A percentile compares a stretch with the other conserved stretches of the same genome.
These are phyloP conservation scores for Aplodontia rufa DNA, from an alignment of 2,113 vertebrate species.

Conservation along the genomic window DNA sequence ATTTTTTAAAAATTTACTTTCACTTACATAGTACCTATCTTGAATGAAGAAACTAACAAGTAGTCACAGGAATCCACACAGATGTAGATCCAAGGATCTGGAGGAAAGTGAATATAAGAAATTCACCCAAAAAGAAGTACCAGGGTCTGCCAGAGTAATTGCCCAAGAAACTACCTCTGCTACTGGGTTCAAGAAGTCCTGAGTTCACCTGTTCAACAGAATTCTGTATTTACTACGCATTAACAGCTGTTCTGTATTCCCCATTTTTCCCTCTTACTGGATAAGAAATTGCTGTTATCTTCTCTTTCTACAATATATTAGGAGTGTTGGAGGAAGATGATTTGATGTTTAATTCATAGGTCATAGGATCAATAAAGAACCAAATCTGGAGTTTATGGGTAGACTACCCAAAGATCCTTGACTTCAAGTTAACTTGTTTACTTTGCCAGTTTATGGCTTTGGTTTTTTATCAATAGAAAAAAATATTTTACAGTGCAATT, in stretches of 20 bases:
- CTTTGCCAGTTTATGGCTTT: not conserved
- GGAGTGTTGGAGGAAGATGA: not conserved
- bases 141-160: not conserved
- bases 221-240: not conserved
- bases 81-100: not conserved
- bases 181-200: not conserved
- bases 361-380: not conserved
- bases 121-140: not conserved
- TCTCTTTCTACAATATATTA: not conserved
- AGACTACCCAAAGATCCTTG: not conserved
- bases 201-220: not conserved
- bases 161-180: not conserved
- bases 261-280: not conserved
- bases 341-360: not conserved
- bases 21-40: not conserved
- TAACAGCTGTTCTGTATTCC: not conserved
- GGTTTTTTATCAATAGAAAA: not conserved
- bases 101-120: not conserved
- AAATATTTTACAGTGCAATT: not conserved
- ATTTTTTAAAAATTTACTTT: not conserved
- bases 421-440: not conserved
- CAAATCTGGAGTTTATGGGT: not conserved
- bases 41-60: not conserved
- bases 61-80: not conserved
- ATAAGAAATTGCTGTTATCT: not conserved